Evolutionary conservation across 2,113 vertebrate species (phyloP), one percentile per base, ranked within the genome.

Genomic region (Odocoileus hemionus): DNA sequence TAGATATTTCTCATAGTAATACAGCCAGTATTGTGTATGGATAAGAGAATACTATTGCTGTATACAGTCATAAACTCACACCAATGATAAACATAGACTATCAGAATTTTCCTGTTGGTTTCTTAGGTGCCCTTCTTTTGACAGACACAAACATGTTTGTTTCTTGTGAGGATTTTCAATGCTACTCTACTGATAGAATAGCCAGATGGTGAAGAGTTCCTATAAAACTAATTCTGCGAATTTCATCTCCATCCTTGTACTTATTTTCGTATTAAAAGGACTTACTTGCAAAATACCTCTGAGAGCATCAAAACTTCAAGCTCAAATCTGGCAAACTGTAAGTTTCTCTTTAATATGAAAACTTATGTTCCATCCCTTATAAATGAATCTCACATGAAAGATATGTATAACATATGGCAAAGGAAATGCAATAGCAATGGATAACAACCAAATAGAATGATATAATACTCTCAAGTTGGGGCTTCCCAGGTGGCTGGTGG

Each of bases 291-390:
- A 85, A 89, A 50, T 83, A 91, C 2, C 10, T 76, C 5, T 19
- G 2, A 33, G 25, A 28, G 9, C 9, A 91, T 86, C 26, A 83
- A 88, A 92, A 86, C 7, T 58, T 91, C 39, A 86, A 76, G 10
- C 9, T 82, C 33, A 86, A 92, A 89, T 14, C 15, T 80, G n/a
- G 2, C 5, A 58, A 70, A 36, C 2, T 60, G 47, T 57, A 60
- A 55, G 15, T 15, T 39, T 97, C 79, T 36, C 43, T 28, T 94
- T 92, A 84, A 55, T 3, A 57, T 76, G 36, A 97, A 89, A 91
- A 82, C 30, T 55, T 87, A 13, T 58, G 4, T 64, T n/a, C 47
- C 8, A 17, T 57, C 17, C 9, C 33, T 94, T 70, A 28, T 19
- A 58, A 67, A 25, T 39, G 3, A 2, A 28, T 74, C 33, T 90